phyloP scores from a whole-genome alignment of 1,140 invertebrate genomes.

The Drosophila repleta region DNA sequence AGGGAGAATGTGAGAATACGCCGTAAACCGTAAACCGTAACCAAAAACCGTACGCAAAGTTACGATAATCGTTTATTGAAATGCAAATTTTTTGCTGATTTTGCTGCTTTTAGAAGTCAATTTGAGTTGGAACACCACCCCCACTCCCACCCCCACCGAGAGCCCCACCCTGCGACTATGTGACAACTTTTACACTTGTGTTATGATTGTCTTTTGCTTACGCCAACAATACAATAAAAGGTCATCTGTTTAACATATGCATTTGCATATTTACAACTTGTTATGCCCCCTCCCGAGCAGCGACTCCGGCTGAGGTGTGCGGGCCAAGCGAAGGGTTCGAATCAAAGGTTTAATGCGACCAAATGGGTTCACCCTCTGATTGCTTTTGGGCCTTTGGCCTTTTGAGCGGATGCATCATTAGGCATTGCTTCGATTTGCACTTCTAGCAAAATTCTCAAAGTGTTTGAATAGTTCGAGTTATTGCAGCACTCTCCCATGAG shows the following conservation, averaged over 20 bases:
- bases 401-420: conserved; percentile 29
- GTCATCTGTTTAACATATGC: conserved; percentile 59
- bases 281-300: not conserved
- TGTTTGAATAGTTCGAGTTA: too few species aligned
- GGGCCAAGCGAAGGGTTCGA: conserved; percentile 17
- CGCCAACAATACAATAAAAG: conserved; percentile 56
- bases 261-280: conserved; percentile 70
- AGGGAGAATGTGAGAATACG: conserved; percentile 5
- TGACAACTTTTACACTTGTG: conserved; percentile 53
- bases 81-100: conserved; percentile 82
- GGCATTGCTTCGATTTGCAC: not conserved
- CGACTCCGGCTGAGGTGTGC: conserved; percentile 1
- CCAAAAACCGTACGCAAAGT: conserved; percentile 80
- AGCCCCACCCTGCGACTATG: conserved; percentile 18
- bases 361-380: conserved; percentile 18
- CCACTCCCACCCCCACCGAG: not conserved
- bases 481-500: not conserved
- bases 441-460: too few species aligned
- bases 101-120: conserved; percentile 81
- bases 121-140: conserved; percentile 64
- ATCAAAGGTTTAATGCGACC: conserved; percentile 3
- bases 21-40: conserved; percentile 56
- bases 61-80: conserved; percentile 82
- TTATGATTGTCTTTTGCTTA: conserved; percentile 54
- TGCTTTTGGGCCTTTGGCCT: conserved; percentile 29